These are phyloP conservation scores for Dichetophora obliterata DNA, from an alignment of 2,888 invertebrate species.

Conservation along the genomic window DNA sequence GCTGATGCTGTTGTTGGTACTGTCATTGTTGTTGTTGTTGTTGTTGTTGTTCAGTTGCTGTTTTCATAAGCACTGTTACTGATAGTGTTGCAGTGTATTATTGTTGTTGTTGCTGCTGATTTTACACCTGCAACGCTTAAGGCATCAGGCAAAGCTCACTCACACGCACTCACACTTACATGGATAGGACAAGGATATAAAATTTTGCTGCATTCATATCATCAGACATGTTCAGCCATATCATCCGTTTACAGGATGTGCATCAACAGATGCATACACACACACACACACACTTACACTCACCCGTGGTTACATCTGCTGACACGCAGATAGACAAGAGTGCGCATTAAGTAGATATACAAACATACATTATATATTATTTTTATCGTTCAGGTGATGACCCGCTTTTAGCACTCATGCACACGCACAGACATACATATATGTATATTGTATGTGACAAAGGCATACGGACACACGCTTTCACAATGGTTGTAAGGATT, in stretches of 20 bases:
- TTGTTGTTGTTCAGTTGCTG: not conserved
- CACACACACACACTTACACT: not conserved
- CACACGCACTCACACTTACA: not conserved
- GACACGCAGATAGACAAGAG: not conserved
- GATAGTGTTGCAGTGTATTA: not conserved
- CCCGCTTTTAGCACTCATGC: constrained; percentile 1
- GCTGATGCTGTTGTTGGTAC: not conserved
- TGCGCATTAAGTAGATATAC: constrained; percentile 3
- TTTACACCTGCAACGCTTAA: constrained; percentile 12
- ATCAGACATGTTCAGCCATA: not conserved
- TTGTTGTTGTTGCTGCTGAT: not conserved
- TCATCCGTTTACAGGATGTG: constrained; percentile 12
- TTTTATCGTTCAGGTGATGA: constrained; percentile 11
- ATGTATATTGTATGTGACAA: too few relatives aligned
- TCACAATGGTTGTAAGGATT: too few relatives aligned
- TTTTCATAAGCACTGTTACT: too few relatives aligned
- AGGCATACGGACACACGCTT: too few relatives aligned
- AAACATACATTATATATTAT: not conserved
- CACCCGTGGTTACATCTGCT: not conserved
- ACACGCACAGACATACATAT: not conserved
- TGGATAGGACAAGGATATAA: not conserved
- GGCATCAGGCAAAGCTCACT: not conserved
- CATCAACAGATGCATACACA: constrained; percentile 2
- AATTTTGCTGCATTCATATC: constrained; percentile 9
- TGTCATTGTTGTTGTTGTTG: not conserved